Evolutionary conservation across 2,113 vertebrate genomes (phyloP).

Genomic region (Etia nguti): DNA sequence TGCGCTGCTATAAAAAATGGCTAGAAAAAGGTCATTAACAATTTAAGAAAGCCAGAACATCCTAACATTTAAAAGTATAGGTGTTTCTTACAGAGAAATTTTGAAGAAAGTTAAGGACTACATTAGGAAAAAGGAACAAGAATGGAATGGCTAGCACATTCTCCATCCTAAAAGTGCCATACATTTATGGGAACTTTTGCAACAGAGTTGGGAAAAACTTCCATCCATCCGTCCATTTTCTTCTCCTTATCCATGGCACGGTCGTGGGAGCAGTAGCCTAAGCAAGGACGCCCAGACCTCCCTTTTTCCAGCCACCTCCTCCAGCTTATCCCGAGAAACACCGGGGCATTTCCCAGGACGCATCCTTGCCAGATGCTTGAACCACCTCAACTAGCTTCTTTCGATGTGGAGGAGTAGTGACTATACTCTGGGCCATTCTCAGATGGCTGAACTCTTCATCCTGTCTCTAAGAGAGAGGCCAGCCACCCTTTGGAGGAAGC

Average conservation of each 20-base stretch:
- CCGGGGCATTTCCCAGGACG: rapidly evolving
- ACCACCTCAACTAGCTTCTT: neutral
- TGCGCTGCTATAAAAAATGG: no score
- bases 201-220: neutral
- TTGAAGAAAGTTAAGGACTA: no score
- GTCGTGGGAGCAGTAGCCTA: neutral
- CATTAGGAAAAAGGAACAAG: neutral
- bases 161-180: neutral
- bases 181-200: neutral
- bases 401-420: neutral
- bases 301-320: neutral
- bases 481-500: no score
- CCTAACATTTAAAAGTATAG: no score
- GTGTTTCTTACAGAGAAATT: no score
- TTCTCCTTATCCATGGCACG: neutral
- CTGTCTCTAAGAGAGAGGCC: no score
- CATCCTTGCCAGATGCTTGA: neutral
- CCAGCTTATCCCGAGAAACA: neutral
- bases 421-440: neutral
- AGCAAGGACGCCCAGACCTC: neutral
- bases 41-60: no score
- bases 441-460: neutral
- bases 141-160: neutral
- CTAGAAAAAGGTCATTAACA: no score
- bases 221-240: neutral